Base-by-base conservation (phyloP, 2,113 vertebrate species). In the Pheucticus melanocephalus region DNA sequence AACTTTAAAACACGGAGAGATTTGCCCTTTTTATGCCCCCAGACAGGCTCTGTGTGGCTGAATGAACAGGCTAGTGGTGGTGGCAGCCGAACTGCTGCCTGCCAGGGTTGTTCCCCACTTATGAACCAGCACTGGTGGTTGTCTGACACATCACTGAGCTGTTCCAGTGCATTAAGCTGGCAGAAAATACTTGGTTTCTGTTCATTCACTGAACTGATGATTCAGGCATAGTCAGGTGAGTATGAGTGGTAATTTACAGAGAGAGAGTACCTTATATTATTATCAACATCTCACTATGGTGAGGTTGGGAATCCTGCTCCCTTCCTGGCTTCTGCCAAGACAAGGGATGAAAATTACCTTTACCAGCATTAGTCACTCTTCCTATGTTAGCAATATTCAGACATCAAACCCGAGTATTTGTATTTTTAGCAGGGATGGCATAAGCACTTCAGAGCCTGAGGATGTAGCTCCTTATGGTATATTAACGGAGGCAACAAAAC, bases 21-120 rank as follows among this genome's bases (percentile, higher is more conserved):
- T 82, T 45, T 50, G 31, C 4, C 8, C 3, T 12, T 31, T 28
- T 71, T 21, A 30, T 8, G 2, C 11, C 9, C 31, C 35, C 33
- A 64, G 39, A 40, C 30, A 76, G 21, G 48, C 31, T 68, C 47
- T 68, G 5, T 20, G 7, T 50, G 69, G 15, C 76, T 50, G 16
- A 69, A 72, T 47, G 53, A 90, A 50, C 15, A 48, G 15, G 22
- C 10, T 33, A 28, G 31, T n/a, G 50, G 12, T 40, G 16, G 35
- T 51, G 8, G 48, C 51, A 57, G 37, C 60, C 2, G 0, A 51
- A 50, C 11, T 71, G 31, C 50, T 73, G 40, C 16, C 16, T 76
- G 57, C 66, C 7, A 10, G 44, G 11, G 48, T 51, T 3, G 0
- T 31, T 75, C 47, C 24, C n/a, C 11, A 3, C 37, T 75, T 0